Conservation (phyloP, 2,797 vertebrate genomes). For the Sebastes baramenuke region DNA sequence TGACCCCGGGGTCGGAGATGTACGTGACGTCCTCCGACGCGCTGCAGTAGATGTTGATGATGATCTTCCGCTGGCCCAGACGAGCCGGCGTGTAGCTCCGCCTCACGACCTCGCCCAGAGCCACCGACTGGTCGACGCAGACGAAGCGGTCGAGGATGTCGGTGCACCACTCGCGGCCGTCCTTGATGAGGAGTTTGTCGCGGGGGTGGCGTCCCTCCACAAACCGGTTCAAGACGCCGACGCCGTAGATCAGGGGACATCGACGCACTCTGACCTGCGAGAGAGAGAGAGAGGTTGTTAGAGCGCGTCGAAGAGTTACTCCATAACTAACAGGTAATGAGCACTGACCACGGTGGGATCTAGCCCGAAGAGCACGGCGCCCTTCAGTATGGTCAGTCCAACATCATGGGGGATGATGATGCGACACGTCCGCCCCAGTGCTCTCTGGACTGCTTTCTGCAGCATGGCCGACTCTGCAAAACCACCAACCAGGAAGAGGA, state of each 20-base stretch:
- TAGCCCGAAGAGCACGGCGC: constrained; percentile 94
- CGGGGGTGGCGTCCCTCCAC: constrained; percentile 90
- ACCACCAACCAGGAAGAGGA: constrained; percentile 96
- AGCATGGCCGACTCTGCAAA: constrained; percentile 95
- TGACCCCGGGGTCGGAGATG: constrained; percentile 91
- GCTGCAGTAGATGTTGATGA: constrained; percentile 97
- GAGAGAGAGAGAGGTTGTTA: not conserved
- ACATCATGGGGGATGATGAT: constrained; percentile 95
- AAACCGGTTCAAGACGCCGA: constrained; percentile 93
- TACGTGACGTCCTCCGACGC: constrained; percentile 87
- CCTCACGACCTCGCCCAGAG: constrained; percentile 91
- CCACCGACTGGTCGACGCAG: constrained; percentile 93
- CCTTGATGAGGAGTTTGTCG: constrained; percentile 94
- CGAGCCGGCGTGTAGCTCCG: constrained; percentile 94
- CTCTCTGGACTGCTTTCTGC: constrained; percentile 88
- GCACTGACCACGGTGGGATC: constrained; percentile 89
- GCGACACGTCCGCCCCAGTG: constrained; percentile 86
- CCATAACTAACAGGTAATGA: not conserved
- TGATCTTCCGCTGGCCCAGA: constrained; percentile 90
- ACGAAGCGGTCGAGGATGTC: constrained; percentile 97
- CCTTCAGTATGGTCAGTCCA: constrained; percentile 95
- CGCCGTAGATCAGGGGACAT: constrained; percentile 92
- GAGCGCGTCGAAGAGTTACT: not conserved
- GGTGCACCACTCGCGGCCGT: constrained; percentile 94
- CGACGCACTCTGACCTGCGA: constrained; percentile 87